Evolutionary conservation across 2,888 invertebrate genomes (phyloP).

Genomic region (Rhamnusium bicolor): DNA sequence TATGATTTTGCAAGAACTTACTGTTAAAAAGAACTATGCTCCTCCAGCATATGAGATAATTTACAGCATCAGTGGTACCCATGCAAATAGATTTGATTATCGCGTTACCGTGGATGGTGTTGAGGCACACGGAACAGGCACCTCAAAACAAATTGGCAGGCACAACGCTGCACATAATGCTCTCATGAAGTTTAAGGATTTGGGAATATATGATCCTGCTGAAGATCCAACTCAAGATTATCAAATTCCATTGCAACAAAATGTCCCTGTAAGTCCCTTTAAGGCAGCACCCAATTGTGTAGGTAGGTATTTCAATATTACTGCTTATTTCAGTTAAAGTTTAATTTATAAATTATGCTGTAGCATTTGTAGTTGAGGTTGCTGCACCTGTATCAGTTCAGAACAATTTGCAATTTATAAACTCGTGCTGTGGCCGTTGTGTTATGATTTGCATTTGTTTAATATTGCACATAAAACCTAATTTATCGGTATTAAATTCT

Average conservation of each 20-base stretch:
- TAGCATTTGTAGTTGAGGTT: no score
- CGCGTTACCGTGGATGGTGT: conserved; percentile 65
- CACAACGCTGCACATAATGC: conserved; percentile 75
- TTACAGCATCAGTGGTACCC: conserved; percentile 61
- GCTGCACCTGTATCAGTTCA: no score
- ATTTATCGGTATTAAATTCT: no score
- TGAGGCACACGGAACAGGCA: conserved; percentile 63
- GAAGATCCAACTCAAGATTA: conserved; percentile 58
- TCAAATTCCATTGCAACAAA: conserved; percentile 51
- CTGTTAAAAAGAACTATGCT: conserved; percentile 72
- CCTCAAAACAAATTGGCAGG: conserved; percentile 76
- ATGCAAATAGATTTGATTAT: conserved; percentile 72
- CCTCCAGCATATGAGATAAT: conserved; percentile 73
- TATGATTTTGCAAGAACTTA: conserved; percentile 79
- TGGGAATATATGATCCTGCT: conserved; percentile 65
- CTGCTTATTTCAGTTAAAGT: no score
- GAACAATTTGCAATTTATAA: no score
- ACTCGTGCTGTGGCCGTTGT: no score
- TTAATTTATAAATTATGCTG: no score
- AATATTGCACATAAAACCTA: no score
- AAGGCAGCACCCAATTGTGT: conserved; percentile 48
- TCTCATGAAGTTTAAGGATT: conserved; percentile 68
- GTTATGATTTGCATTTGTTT: no score
- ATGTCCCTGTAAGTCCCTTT: conserved; percentile 31
- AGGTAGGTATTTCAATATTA: conserved; percentile 40